Conservation (phyloP, 2,113 vertebrate species). For the Rhynchomys soricoides region DNA sequence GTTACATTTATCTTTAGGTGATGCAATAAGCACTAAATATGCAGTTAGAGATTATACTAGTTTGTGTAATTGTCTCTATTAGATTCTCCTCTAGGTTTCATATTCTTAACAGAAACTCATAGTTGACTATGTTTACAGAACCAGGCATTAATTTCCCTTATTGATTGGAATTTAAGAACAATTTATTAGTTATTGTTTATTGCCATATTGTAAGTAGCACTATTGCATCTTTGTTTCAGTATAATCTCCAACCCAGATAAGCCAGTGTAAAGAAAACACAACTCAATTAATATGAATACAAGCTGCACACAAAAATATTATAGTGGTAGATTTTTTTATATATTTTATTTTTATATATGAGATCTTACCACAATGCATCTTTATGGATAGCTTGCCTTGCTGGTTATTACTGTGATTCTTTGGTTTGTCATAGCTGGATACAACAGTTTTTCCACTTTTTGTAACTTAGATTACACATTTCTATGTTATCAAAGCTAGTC, state of each 20-base stretch:
- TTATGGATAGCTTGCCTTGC: neutral
- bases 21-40: neutral
- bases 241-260: too few relatives aligned
- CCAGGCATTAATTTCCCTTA: neutral
- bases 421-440: neutral
- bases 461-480: neutral
- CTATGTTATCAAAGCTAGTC: neutral
- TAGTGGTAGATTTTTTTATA: too few relatives aligned
- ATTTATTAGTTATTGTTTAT: neutral
- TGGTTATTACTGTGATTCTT: neutral
- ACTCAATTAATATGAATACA: too few relatives aligned
- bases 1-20: neutral
- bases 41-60: neutral
- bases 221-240: neutral
- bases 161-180: neutral
- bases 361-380: too few relatives aligned
- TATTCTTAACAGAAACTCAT: neutral
- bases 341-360: too few relatives aligned
- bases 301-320: too few relatives aligned
- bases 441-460: neutral
- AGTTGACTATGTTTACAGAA: neutral
- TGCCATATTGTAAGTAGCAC: neutral
- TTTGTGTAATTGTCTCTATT: neutral
- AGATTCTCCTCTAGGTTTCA: neutral
- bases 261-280: too few relatives aligned